Conservation (phyloP, 2,888 invertebrate species). For the Drosophila fulvimacula region DNA sequence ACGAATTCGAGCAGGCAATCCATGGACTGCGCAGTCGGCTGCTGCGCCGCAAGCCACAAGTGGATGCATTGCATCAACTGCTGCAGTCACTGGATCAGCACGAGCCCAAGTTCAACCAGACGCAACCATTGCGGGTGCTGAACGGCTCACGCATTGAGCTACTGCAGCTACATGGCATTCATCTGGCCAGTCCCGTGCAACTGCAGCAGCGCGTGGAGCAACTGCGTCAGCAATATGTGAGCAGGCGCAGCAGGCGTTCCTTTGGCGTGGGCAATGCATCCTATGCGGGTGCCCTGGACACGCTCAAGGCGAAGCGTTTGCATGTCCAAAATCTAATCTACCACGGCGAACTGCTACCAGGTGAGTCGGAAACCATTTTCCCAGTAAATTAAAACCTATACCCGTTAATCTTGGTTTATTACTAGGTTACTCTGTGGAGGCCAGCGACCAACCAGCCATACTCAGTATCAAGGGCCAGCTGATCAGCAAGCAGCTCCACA, state of each 20-base stretch:
- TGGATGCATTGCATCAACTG: slow-evolving; percentile 67
- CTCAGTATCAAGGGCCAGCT: slow-evolving; percentile 59
- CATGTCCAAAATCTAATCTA: slow-evolving; percentile 78
- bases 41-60: slow-evolving; percentile 63
- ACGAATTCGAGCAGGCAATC: slow-evolving; percentile 75
- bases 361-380: slow-evolving; percentile 41
- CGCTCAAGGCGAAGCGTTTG: slow-evolving; percentile 62
- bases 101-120: slow-evolving; percentile 10
- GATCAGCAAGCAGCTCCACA: slow-evolving; percentile 59
- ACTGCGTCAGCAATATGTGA: slow-evolving; percentile 45
- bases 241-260: slow-evolving; percentile 54
- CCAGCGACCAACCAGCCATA: slow-evolving; percentile 21
- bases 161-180: slow-evolving; percentile 53
- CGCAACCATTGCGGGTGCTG: slow-evolving; percentile 40
- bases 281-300: slow-evolving; percentile 8
- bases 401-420: too few relatives aligned
- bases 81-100: slow-evolving; percentile 11
- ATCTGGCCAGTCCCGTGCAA: slow-evolving; percentile 73
- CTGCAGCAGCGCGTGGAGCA: slow-evolving; percentile 59
- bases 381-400: background rate
- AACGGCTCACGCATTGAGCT: slow-evolving; percentile 54
- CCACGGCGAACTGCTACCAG: slow-evolving; percentile 68
- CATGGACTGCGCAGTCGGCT: slow-evolving; percentile 68
- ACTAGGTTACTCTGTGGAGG: slow-evolving; percentile 66
- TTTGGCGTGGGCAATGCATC: slow-evolving; percentile 44